Base-by-base conservation (phyloP, 2,113 vertebrate species). In the Lynx canadensis region DNA sequence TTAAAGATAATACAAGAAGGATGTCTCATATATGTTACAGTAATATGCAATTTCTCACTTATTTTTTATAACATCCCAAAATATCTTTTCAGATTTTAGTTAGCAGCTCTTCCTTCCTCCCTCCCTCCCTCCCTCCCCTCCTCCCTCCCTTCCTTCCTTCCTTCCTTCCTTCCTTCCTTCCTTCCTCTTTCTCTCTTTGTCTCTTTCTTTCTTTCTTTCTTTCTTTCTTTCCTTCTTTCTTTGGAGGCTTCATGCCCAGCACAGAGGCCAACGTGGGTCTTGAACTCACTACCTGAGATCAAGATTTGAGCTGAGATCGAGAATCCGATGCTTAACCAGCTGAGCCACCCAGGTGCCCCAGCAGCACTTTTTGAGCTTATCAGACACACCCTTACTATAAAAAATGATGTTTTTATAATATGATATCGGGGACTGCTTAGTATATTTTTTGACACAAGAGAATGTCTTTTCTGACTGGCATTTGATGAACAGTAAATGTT, bases 1-100 rank as follows among this genome's bases (percentile, higher is more conserved):
- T 92, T 83, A 83, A 94, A 87, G 45, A 85, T 85, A 85, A 60
- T 68, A 57, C 41, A 78, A 84, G 15, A 76, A 93, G 4, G 50
- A 31, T 1, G 29, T 48, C 52, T 91, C 18, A 66, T 83, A 41
- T 79, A 57, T 36, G 12, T 91, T 69, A 85, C 4, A 91, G 36
- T 19, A 68, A 91, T 79, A 85, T 68, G 60, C 23, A 68, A 69
- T 57, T 95, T 91, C 63, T 91, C 38, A 91, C 27, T 85, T 57
- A 83, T 79, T 86, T 57, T 68, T 79, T 91, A 79, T 41, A 66
- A 66, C 29, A 33, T 69, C 25, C 13, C 36, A 50, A 86, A 69
- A 36, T 19, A 48, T 50, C 48, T 91, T 68, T 60, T 50, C 18
- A 80, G 79, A 85, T 86, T 95, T 86, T 33, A 85, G 15, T 76